These are phyloP conservation scores for Nomada flava DNA, from an alignment of 2,888 invertebrate species.

Conservation along the genomic window DNA sequence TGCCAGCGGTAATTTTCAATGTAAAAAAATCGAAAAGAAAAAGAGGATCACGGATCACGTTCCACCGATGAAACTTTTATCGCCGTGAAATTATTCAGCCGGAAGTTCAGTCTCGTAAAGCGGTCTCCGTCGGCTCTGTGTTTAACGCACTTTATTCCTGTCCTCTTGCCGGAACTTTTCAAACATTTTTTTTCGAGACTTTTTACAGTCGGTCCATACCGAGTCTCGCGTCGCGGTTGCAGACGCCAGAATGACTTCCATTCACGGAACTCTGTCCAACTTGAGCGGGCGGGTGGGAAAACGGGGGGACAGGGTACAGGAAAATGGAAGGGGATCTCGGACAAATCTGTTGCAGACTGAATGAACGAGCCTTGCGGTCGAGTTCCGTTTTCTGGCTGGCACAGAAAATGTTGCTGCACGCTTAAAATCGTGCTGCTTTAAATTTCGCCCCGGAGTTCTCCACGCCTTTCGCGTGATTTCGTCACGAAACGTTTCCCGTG, in stretches of 20 bases:
- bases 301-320: neutral
- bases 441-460: slow-evolving; percentile 10
- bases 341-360: neutral
- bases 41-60: neutral
- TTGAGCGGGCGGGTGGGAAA: neutral
- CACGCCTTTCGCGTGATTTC: neutral
- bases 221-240: neutral
- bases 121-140: neutral
- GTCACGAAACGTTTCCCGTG: neutral
- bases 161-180: neutral
- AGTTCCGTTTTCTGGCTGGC: neutral
- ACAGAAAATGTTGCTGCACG: neutral
- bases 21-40: no score
- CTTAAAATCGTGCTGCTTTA: slow-evolving; percentile 11
- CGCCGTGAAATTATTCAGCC: slow-evolving; percentile 25
- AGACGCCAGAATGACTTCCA: slow-evolving; percentile 13
- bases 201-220: neutral
- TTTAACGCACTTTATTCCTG: slow-evolving; percentile 15
- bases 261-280: slow-evolving; percentile 21
- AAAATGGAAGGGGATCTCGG: neutral
- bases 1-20: no score
- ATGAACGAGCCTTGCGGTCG: neutral
- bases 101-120: slow-evolving; percentile 2
- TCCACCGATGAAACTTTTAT: slow-evolving; percentile 14
- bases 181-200: neutral